These are phyloP conservation scores for Mustela erminea DNA, from an alignment of 2,797 vertebrate genomes.

Conservation along the genomic window DNA sequence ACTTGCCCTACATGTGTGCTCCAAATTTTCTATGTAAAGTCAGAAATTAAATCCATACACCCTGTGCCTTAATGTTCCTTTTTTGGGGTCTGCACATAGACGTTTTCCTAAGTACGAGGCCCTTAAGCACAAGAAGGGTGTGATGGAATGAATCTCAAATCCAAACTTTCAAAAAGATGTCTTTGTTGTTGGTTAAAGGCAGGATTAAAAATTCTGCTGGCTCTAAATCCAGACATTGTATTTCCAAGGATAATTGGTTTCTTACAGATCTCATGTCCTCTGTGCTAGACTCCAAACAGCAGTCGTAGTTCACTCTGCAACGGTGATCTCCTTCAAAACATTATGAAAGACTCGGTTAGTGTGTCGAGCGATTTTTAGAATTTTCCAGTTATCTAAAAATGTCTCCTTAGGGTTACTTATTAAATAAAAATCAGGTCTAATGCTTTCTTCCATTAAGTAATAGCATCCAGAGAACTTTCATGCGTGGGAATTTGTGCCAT, in stretches of 20 bases:
- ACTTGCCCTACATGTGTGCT: conserved; percentile 82
- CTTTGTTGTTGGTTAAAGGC: conserved; percentile 79
- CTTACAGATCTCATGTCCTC: conserved; percentile 16
- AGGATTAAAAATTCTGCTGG: conserved; percentile 67
- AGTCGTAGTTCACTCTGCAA: neutral
- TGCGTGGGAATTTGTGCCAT: neutral
- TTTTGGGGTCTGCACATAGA: neutral
- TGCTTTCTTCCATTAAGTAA: neutral
- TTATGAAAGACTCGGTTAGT: neutral
- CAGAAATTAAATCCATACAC: conserved; percentile 51
- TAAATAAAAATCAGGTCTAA: neutral
- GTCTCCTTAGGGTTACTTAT: neutral
- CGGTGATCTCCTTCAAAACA: neutral
- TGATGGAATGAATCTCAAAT: conserved; percentile 77
- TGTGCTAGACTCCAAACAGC: neutral
- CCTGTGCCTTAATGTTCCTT: conserved; percentile 45
- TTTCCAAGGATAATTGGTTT: conserved; percentile 83
- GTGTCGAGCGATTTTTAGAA: neutral
- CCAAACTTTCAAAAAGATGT: conserved; percentile 74
- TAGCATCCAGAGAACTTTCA: neutral
- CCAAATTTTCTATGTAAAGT: conserved; percentile 81
- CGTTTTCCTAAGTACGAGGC: conserved; percentile 6
- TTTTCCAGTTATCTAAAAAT: neutral
- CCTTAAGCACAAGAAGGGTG: conserved; percentile 37
- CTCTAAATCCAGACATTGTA: conserved; percentile 68